Percentiles rank a stretch among this genome's conserved stretches.
These are phyloP conservation scores for Lasius fuliginosus DNA, from an alignment of 2,888 invertebrate genomes.

Conservation along the genomic window DNA sequence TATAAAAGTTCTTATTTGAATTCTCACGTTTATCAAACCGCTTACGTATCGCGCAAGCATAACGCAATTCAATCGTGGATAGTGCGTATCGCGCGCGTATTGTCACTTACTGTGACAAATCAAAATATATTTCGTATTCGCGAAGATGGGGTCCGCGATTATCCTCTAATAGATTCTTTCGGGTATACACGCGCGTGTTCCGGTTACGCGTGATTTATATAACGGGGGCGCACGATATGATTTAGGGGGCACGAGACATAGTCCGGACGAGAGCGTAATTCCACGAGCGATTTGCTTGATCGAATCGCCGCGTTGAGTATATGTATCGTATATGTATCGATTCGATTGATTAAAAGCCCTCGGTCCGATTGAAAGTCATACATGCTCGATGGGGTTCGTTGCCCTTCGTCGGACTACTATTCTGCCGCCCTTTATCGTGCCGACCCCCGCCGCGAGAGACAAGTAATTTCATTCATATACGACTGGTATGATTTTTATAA, in stretches of 20 bases:
- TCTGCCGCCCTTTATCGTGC: constrained; percentile 46
- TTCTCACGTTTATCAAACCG: constrained; percentile 32
- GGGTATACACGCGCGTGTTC: constrained; percentile 34
- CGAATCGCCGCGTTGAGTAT: constrained; percentile 73
- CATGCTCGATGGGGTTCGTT: constrained; percentile 48
- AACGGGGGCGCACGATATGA: constrained; percentile 70
- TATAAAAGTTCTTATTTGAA: constrained; percentile 19
- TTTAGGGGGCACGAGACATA: constrained; percentile 71
- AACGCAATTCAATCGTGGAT: constrained; percentile 72
- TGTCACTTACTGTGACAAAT: constrained; percentile 76
- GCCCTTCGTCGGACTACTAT: constrained; percentile 60
- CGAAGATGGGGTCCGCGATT: constrained; percentile 58
- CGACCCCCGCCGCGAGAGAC: constrained; percentile 47
- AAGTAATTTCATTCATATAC: constrained; percentile 66
- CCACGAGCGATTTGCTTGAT: constrained; percentile 82
- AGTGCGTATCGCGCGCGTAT: constrained; percentile 66
- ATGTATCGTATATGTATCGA: constrained; percentile 75
- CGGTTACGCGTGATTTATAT: constrained; percentile 63
- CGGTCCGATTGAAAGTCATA: constrained; percentile 76
- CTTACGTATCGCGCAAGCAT: constrained; percentile 45
- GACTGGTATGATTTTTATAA: constrained; percentile 47
- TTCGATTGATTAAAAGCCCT: constrained; percentile 81
- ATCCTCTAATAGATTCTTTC: constrained; percentile 72
- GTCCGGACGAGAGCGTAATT: constrained; percentile 75
- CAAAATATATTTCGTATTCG: constrained; percentile 77